These are phyloP conservation scores for Ganaspis sp. DNA, from an alignment of 1,140 invertebrate genomes.

Conservation along the genomic window DNA sequence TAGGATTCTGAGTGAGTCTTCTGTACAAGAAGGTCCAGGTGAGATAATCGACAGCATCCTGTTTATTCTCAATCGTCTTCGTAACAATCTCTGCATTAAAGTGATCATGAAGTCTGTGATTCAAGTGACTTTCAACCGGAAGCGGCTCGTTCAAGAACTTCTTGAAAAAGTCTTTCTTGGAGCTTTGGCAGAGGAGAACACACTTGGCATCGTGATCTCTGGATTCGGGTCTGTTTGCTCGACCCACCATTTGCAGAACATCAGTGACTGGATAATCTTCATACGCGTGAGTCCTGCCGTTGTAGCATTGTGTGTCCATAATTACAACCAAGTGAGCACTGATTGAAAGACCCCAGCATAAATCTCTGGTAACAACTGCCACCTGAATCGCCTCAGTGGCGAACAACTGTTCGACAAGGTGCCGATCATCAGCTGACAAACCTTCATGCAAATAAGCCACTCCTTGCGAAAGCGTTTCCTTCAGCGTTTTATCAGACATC, in stretches of 20 bases:
- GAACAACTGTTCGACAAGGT: conserved; percentile 95
- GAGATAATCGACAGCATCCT: conserved; percentile 99
- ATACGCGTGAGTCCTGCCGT: conserved; percentile 94
- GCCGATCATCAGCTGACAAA: conserved; percentile 87
- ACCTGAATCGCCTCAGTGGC: conserved; percentile 95
- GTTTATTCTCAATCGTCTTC: conserved; percentile 99
- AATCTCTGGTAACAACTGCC: conserved; percentile 91
- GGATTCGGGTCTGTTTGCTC: conserved; percentile 91
- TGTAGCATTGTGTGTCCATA: conserved; percentile 98
- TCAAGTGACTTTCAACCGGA: conserved; percentile 97
- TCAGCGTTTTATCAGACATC: conserved; percentile 91
- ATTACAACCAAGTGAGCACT: conserved; percentile 95
- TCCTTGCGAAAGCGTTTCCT: conserved; percentile 92
- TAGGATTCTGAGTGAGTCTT: conserved; percentile 98
- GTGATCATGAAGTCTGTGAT: conserved; percentile 98
- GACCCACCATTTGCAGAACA: conserved; percentile 97
- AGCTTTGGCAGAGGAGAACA: conserved; percentile 97
- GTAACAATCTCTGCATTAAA: conserved; percentile 99
- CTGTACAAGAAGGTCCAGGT: conserved; percentile 99
- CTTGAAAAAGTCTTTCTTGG: conserved; percentile 99
- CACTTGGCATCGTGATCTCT: conserved; percentile 95
- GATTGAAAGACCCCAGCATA: conserved; percentile 95
- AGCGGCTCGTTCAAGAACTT: conserved; percentile 98
- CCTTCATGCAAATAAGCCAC: conserved; percentile 99
- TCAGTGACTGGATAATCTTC: conserved; percentile 99